These are phyloP conservation scores for Lycia hirtaria DNA, from an alignment of 2,888 invertebrate species.

Conservation along the genomic window DNA sequence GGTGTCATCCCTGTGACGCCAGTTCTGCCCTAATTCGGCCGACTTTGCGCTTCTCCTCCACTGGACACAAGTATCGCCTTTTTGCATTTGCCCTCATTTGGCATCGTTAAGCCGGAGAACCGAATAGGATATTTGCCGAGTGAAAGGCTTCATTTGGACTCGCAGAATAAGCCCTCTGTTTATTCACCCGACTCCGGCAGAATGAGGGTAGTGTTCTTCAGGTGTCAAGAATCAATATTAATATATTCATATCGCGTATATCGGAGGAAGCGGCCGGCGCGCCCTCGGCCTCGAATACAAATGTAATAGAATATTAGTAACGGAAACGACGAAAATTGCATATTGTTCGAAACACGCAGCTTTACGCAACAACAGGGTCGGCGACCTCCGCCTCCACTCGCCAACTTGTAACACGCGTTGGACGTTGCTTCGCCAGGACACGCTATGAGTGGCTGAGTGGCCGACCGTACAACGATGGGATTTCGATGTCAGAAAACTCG, in stretches of 20 bases:
- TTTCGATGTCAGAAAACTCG: too few species aligned
- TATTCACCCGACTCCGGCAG: too few species aligned
- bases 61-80: slow-evolving; percentile 2
- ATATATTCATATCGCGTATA: slow-evolving; percentile 55
- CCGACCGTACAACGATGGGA: too few species aligned
- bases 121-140: too few species aligned
- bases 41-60: slow-evolving; percentile 21
- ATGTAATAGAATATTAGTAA: slow-evolving; percentile 55
- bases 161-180: too few species aligned
- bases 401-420: too few species aligned
- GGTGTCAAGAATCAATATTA: too few species aligned
- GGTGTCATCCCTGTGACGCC: slow-evolving; percentile 22
- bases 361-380: slow-evolving; percentile 20
- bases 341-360: slow-evolving; percentile 27
- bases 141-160: too few species aligned
- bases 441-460: too few species aligned
- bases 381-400: slow-evolving; percentile 20
- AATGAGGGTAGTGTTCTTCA: too few species aligned
- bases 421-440: too few species aligned
- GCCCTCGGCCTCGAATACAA: slow-evolving; percentile 52
- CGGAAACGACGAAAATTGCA: slow-evolving; percentile 47
- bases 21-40: slow-evolving; percentile 22
- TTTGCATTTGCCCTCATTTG: background rate
- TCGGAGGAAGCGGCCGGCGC: slow-evolving; percentile 56
- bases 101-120: background rate